Evolutionary conservation across 1,140 invertebrate species (phyloP).

Genomic region (Bombus sylvicola): DNA sequence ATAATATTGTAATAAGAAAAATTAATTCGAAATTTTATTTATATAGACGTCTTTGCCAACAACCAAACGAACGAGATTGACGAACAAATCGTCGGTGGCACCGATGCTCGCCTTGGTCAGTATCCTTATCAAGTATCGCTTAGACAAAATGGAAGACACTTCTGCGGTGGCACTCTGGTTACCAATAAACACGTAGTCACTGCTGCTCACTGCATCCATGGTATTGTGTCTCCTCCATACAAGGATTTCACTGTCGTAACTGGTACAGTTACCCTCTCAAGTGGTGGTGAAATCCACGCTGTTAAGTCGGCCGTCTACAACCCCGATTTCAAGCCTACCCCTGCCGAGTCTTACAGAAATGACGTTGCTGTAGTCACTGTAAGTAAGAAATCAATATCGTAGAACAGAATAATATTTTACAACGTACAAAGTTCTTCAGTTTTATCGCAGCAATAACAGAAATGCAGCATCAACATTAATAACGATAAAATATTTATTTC

Average conservation of each 20-base stretch:
- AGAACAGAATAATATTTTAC: not conserved
- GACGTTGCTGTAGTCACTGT: not conserved
- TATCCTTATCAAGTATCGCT: constrained; percentile 60
- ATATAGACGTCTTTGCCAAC: not conserved
- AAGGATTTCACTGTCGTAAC: not conserved
- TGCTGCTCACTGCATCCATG: constrained; percentile 56
- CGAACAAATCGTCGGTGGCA: constrained; percentile 23
- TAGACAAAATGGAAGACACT: not conserved
- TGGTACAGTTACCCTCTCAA: not conserved
- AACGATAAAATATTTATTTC: not conserved
- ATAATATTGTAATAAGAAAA: not conserved
- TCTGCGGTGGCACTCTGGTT: constrained; percentile 56
- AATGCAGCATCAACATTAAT: not conserved
- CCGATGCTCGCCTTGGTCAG: not conserved
- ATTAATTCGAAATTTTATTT: not conserved
- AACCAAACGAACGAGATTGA: not conserved
- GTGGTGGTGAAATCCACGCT: not conserved
- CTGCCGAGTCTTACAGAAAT: not conserved
- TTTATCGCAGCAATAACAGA: not conserved
- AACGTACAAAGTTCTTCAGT: not conserved
- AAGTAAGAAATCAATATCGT: not conserved
- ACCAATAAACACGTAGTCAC: constrained; percentile 41
- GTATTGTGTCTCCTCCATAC: not conserved
- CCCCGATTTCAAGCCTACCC: not conserved
- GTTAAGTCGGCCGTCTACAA: not conserved